Evolutionary conservation across 2,888 invertebrate genomes (phyloP).

Genomic region (Scaeva pyrastri): DNA sequence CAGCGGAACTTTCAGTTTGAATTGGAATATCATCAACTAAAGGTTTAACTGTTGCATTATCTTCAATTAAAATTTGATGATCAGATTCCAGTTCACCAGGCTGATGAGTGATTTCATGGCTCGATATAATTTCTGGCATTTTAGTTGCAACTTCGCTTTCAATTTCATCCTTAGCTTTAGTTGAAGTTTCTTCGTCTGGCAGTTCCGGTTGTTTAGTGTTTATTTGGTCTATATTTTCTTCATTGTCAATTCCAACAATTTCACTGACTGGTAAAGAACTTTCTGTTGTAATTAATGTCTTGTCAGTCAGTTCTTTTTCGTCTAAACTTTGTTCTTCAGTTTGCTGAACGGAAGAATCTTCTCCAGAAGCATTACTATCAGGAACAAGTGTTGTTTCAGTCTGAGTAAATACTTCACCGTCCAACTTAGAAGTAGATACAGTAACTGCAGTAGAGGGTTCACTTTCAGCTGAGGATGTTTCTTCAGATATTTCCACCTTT

Average conservation of each 20-base stretch:
- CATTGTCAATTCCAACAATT: slow-evolving; percentile 28
- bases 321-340: slow-evolving; percentile 12
- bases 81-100: slow-evolving; percentile 74
- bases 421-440: background rate
- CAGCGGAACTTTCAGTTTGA: slow-evolving; percentile 24
- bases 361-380: slow-evolving; percentile 26
- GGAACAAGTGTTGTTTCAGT: background rate
- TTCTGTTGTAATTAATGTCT: slow-evolving; percentile 41
- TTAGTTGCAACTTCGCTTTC: slow-evolving; percentile 26
- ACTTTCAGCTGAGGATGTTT: slow-evolving; percentile 15
- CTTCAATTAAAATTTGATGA: slow-evolving; percentile 59
- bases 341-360: slow-evolving; percentile 5
- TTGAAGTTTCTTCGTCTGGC: slow-evolving; percentile 58
- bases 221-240: slow-evolving; percentile 12
- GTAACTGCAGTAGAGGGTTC: slow-evolving; percentile 5
- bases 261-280: slow-evolving; percentile 29
- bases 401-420: slow-evolving; percentile 12
- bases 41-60: slow-evolving; percentile 42
- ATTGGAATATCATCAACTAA: slow-evolving; percentile 36
- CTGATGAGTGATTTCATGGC: slow-evolving; percentile 37
- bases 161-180: slow-evolving; percentile 67
- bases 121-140: slow-evolving; percentile 10
- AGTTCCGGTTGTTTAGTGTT: slow-evolving; percentile 27
- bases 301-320: slow-evolving; percentile 36
- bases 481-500: background rate